Conservation (phyloP, 2,113 vertebrate species). For the Madoqua kirkii region DNA sequence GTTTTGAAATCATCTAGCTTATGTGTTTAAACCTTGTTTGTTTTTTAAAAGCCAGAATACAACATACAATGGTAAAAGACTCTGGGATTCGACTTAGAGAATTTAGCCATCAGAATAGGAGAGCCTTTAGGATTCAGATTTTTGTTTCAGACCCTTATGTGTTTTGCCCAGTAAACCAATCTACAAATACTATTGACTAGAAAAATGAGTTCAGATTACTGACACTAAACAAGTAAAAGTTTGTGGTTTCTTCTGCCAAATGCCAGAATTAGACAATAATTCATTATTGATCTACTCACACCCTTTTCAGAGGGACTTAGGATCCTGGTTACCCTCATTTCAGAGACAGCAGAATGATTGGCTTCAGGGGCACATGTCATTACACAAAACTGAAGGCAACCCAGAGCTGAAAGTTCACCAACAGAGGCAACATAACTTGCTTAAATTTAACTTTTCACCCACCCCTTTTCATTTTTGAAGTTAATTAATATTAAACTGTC, state of each 20-base stretch:
- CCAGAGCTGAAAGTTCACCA: constrained; percentile 4
- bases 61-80: not conserved
- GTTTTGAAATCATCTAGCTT: not conserved
- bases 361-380: not conserved
- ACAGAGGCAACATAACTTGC: not conserved
- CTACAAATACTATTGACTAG: constrained; percentile 31
- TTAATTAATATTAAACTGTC: constrained; percentile 19
- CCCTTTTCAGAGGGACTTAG: not conserved
- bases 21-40: not conserved
- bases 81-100: constrained; percentile 23
- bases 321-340: not conserved
- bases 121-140: not conserved
- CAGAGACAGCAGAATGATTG: not conserved
- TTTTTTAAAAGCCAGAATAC: not conserved
- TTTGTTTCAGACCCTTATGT: constrained; percentile 29
- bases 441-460: constrained; percentile 27
- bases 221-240: constrained; percentile 10
- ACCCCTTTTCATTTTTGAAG: not conserved
- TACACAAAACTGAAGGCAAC: not conserved
- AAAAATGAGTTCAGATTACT: constrained; percentile 21
- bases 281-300: not conserved
- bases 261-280: constrained; percentile 30
- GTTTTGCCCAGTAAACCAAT: constrained; percentile 11
- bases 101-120: not conserved
- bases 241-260: constrained; percentile 42